A percentile compares a stretch with the other conserved stretches of the same genome.
Evolutionary conservation across 2,888 invertebrate genomes (phyloP).

Genomic region (Neoscelio sp.): DNA sequence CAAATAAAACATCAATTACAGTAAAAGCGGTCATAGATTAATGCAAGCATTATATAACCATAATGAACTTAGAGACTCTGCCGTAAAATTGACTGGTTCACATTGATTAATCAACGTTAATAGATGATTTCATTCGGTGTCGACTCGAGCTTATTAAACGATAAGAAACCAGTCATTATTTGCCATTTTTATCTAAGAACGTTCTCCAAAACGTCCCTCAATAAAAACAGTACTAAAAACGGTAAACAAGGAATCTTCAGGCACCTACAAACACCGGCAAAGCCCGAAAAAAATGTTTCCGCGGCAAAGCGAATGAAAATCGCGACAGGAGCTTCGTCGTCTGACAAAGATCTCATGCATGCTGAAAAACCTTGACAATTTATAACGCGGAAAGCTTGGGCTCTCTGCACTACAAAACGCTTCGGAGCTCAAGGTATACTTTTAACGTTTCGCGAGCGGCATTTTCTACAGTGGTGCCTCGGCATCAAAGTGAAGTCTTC

Average conservation of each 20-base stretch:
- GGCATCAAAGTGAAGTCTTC: conserved; percentile 77
- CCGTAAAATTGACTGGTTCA: no score
- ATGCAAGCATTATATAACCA: no score
- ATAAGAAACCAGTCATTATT: no score
- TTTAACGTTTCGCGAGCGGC: conserved; percentile 65
- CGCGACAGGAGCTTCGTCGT: conserved; percentile 53
- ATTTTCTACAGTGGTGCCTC: conserved; percentile 63
- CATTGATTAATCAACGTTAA: no score
- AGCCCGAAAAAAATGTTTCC: conserved; percentile 56
- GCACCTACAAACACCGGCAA: conserved; percentile 31
- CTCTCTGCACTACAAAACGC: conserved; percentile 61
- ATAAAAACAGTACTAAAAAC: conserved; percentile 53
- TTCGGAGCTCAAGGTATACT: conserved; percentile 65
- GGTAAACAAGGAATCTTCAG: conserved; percentile 41
- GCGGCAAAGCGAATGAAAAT: conserved; percentile 65
- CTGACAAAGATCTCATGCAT: conserved; percentile 56
- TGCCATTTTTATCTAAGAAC: no score
- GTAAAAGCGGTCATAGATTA: no score
- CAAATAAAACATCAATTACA: no score
- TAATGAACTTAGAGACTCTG: no score
- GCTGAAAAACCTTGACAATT: conserved; percentile 66
- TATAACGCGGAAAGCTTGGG: conserved; percentile 63
- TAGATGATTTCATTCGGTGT: no score
- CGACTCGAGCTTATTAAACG: no score
- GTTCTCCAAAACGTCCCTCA: conserved; percentile 14